Conservation (phyloP, 2,888 invertebrate genomes). For the Dynastes tityus region DNA sequence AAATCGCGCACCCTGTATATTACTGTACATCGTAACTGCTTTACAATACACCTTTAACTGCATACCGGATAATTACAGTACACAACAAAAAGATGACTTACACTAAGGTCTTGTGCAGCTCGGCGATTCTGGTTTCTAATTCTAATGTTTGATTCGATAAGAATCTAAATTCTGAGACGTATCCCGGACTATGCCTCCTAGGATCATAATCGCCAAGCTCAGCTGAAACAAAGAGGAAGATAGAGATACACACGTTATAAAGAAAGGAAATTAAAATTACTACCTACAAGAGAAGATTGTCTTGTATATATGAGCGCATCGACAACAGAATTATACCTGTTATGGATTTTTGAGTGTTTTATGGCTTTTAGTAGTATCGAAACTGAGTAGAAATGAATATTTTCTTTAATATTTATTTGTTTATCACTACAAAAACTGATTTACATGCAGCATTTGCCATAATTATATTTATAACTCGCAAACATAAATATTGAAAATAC, state of each 20-base stretch:
- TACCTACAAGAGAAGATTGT: neutral
- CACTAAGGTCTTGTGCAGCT: constrained; percentile 91
- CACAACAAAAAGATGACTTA: constrained; percentile 71
- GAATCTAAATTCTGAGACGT: constrained; percentile 95
- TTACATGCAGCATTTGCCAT: too few species aligned
- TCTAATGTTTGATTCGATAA: constrained; percentile 94
- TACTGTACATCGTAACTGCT: too few species aligned
- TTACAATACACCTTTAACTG: neutral
- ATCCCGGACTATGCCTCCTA: constrained; percentile 88
- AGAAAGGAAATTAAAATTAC: constrained; percentile 8
- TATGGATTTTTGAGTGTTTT: too few species aligned
- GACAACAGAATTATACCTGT: too few species aligned
- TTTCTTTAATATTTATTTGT: too few species aligned
- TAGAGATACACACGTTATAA: neutral
- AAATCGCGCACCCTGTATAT: neutral
- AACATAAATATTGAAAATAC: too few species aligned
- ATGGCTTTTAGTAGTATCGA: too few species aligned
- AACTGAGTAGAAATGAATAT: too few species aligned
- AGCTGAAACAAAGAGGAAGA: constrained; percentile 75
- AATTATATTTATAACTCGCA: too few species aligned
- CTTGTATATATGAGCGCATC: too few species aligned
- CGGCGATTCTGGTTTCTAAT: constrained; percentile 89
- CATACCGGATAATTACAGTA: neutral
- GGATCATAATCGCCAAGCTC: constrained; percentile 96
- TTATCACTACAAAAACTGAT: too few species aligned